A percentile compares a stretch with the other conserved stretches of the same genome.
phyloP scores from a whole-genome alignment of 2,888 invertebrate genomes.

The Monopis laevigella region DNA sequence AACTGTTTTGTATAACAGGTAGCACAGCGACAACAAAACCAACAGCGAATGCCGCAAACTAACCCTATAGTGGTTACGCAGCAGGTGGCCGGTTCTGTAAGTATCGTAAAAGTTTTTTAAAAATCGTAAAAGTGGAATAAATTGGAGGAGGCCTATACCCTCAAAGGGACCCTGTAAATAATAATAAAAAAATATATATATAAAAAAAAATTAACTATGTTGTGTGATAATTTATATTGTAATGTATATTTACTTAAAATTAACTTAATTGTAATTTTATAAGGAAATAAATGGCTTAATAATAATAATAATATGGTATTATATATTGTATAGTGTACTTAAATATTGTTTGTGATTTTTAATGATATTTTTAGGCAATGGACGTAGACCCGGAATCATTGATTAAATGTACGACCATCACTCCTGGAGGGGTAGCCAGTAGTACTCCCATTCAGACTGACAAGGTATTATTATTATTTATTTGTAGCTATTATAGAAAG shows the following conservation, averaged over 20 bases:
- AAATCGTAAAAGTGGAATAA: neutral
- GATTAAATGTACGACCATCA: slow-evolving; percentile 59
- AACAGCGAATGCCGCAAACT: slow-evolving; percentile 45
- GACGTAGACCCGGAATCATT: slow-evolving; percentile 58
- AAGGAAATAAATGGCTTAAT: too few relatives aligned
- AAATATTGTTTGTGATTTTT: neutral
- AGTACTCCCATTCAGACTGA: slow-evolving; percentile 31
- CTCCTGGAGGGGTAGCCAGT: slow-evolving; percentile 51
- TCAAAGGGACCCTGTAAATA: too few relatives aligned
- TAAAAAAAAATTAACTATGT: too few relatives aligned
- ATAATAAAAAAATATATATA: too few relatives aligned
- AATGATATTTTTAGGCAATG: slow-evolving; percentile 31
- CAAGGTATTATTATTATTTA: too few relatives aligned
- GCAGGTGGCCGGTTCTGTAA: slow-evolving; percentile 7
- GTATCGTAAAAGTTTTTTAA: neutral
- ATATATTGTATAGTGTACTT: too few relatives aligned
- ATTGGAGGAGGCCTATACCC: too few relatives aligned
- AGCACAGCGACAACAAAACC: slow-evolving; percentile 58
- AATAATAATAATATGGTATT: too few relatives aligned
- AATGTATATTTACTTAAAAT: too few relatives aligned
- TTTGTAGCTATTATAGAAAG: too few relatives aligned
- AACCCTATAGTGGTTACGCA: slow-evolving; percentile 42
- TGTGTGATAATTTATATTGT: too few relatives aligned
- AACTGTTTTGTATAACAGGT: slow-evolving; percentile 46
- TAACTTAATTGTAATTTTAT: too few relatives aligned